Percentiles rank a stretch among this genome's conserved stretches.
phyloP scores from a whole-genome alignment of 1,140 invertebrate genomes.

The Ostrea denselamellosa region DNA sequence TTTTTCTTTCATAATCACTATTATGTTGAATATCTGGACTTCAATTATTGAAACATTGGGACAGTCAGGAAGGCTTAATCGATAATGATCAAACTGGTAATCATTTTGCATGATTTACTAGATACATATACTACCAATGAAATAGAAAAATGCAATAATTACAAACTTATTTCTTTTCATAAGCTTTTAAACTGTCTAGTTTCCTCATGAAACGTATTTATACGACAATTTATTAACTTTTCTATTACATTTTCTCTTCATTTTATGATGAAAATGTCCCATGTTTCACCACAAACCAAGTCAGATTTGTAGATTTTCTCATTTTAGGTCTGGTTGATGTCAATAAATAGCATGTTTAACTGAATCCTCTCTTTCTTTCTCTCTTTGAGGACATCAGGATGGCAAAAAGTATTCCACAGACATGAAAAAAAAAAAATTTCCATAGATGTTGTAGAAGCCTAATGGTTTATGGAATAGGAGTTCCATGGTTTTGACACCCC shows the following conservation, averaged over 20 bases:
- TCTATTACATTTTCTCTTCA: not conserved
- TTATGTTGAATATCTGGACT: not conserved
- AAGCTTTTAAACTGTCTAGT: conserved; percentile 14
- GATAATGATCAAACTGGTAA: not conserved
- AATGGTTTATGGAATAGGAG: too few species aligned
- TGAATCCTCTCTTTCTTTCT: too few species aligned
- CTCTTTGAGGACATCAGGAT: too few species aligned
- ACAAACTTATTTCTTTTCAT: not conserved
- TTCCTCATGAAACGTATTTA: not conserved
- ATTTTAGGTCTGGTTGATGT: too few species aligned
- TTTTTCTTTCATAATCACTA: not conserved
- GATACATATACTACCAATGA: not conserved
- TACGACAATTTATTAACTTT: not conserved
- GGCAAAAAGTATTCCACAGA: too few species aligned
- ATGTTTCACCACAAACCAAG: not conserved
- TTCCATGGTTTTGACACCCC: too few species aligned
- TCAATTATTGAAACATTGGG: not conserved
- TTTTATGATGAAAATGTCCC: not conserved
- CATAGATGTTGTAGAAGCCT: too few species aligned
- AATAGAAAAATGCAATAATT: conserved; percentile 6
- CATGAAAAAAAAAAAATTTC: too few species aligned
- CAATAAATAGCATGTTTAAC: too few species aligned
- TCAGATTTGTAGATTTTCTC: not conserved
- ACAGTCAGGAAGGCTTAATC: not conserved
- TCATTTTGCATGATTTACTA: not conserved